Conservation (phyloP, 2,888 invertebrate genomes). For the Neuroscelio doddi region DNA sequence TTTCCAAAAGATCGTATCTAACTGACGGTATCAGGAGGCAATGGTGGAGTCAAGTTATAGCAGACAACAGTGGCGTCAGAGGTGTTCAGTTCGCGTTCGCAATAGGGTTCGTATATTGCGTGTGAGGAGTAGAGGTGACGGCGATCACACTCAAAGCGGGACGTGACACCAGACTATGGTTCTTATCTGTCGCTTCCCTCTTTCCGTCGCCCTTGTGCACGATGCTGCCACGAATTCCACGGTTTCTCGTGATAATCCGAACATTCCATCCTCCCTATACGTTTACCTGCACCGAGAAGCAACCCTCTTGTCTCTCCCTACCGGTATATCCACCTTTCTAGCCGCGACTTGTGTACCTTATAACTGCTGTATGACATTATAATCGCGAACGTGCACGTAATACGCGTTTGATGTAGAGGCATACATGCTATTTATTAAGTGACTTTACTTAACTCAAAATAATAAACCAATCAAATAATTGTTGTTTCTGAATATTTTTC, state of each 20-base stretch:
- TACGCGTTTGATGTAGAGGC: constrained; percentile 13
- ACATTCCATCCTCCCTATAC: constrained; percentile 62
- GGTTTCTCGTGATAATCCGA: constrained; percentile 64
- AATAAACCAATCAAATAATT: neutral
- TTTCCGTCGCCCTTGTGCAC: constrained; percentile 48
- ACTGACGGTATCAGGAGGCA: constrained; percentile 26
- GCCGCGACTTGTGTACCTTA: constrained; percentile 56
- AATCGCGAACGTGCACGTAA: constrained; percentile 55
- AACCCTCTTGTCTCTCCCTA: constrained; percentile 35
- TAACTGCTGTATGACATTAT: constrained; percentile 61
- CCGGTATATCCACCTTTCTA: constrained; percentile 7
- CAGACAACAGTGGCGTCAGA: constrained; percentile 21
- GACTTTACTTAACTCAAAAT: constrained; percentile 1
- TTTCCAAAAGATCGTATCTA: constrained; percentile 40
- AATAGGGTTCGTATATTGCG: constrained; percentile 46
- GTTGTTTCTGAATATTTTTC: too few species aligned
- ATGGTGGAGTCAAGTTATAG: constrained; percentile 20
- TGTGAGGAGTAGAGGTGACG: constrained; percentile 51
- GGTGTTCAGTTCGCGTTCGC: constrained; percentile 17
- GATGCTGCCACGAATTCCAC: constrained; percentile 53
- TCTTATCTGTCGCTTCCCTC: constrained; percentile 64
- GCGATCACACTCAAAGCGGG: constrained; percentile 66
- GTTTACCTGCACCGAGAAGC: constrained; percentile 52
- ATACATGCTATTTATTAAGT: neutral
- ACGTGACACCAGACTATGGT: constrained; percentile 67